Base-by-base conservation (phyloP, 2,888 invertebrate genomes). In the Chaetogeoica ovagalla region DNA sequence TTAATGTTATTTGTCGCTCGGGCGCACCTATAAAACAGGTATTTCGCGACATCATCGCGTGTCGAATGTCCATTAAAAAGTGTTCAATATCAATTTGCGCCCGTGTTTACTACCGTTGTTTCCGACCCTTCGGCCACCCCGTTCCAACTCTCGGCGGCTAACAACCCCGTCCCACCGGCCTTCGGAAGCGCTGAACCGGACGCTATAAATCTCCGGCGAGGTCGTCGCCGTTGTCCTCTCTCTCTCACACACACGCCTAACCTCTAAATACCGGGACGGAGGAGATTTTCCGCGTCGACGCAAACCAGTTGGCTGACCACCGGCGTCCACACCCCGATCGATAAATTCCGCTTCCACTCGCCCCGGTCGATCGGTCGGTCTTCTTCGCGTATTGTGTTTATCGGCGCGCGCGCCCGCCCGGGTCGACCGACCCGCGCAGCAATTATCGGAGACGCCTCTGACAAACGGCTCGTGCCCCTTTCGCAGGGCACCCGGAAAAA, bases 71-170 rank as follows among this genome's bases (percentile, higher is more conserved):
- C 70, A 79, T 79, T 79, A 79, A 79, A 79, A 63, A 79, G 63
- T 63, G 79, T 71, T 79, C 79, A 79, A 71, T 79, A 79, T 79
- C 79, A 79, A 79, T 79, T 79, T 79, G 70, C 79, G 19, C 70
- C 79, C 71, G 55, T 79, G 79, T 79, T 79, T 70, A 43, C 43
- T 15, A 59, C 57, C 68, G 75, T 68, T 66, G 65, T 65, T 76
- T 76, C 55, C 57, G 39, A 71, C 79, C 71, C 70, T 57, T 68
- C 62, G 77, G 70, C 77, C 69, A 30, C n/a, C 55, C 55, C 55
- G 11, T 43, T 2, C 30, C 43, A 43, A 43, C 2, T 7, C 43
- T 30, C 30, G 30, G 6, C 11, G 11, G 43, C 43, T 11, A 43
- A 43, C 43, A 6, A 7, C 11, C 7, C 43, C 43, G 9, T 43